A percentile compares a stretch with the other conserved stretches of the same genome.
These are phyloP conservation scores for Phrynocephalus vlangalii DNA, from an alignment of 2,797 vertebrate genomes.

Conservation along the genomic window DNA sequence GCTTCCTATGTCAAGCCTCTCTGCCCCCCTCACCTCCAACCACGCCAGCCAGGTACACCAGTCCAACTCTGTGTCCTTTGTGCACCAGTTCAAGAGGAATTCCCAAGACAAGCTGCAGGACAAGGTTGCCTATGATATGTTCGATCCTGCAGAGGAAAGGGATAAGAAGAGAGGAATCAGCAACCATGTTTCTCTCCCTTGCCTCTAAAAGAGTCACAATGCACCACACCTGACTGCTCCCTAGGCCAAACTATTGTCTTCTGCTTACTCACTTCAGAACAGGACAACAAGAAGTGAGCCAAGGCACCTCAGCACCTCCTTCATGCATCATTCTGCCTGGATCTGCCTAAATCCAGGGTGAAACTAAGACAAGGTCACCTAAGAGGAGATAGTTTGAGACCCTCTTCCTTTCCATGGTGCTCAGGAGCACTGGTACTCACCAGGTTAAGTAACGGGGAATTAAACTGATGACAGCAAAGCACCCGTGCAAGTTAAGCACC, in stretches of 20 bases:
- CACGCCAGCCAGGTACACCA: conserved; percentile 90
- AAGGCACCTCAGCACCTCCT: not conserved
- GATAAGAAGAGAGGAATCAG: not conserved
- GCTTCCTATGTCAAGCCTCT: not conserved
- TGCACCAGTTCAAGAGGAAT: conserved; percentile 92
- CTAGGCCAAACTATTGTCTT: not conserved
- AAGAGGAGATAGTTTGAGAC: not conserved
- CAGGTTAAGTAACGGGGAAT: not conserved
- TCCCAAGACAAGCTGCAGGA: conserved; percentile 89
- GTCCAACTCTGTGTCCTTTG: conserved; percentile 91
- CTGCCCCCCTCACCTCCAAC: conserved; percentile 84
- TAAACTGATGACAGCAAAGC: no score
- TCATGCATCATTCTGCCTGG: not conserved
- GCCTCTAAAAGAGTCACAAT: no score
- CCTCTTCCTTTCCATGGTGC: not conserved
- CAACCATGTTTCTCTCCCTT: not conserved
- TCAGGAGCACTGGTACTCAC: not conserved
- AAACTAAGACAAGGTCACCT: not conserved
- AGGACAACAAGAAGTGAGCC: no score
- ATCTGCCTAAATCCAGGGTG: no score
- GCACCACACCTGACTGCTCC: no score
- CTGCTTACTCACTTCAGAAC: not conserved
- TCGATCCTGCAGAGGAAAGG: conserved; percentile 82
- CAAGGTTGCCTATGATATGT: conserved; percentile 89
- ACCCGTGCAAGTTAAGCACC: no score